Base-by-base conservation (phyloP, 2,888 invertebrate genomes). In the Masnerella sp. region DNA sequence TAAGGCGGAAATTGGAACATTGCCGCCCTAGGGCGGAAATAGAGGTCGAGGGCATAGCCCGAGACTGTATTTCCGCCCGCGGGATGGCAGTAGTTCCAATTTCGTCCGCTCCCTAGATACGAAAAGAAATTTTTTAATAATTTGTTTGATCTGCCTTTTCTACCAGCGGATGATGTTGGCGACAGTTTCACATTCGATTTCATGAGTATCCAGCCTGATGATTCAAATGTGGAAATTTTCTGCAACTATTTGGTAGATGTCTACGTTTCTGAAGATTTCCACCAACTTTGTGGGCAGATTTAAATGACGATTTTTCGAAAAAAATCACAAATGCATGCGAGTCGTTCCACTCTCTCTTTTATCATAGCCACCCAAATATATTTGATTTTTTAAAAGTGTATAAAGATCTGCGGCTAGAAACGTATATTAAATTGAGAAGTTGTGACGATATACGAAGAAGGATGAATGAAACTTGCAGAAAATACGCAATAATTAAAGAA, bases 191-290 rank as follows among this genome's bases (percentile, higher is more conserved):
- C 32, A 3, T 32, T 32, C 32, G 32, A 32, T n/a, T 32, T 32
- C 3, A 32, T 32, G 32, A 3, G 11, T 11, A 9, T 2, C 32
- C 9, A 32, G 11, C 32, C 32, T 11, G 9, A 32, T 30, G n/a
- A 30, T 32, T n/a, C 32, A 11, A 32, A 32, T 11, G 18, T 49
- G 0, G 49, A 49, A 7, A 11, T 2, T 2, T 49, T 49, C 11
- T 49, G 49, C 8, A 32, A 49, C n/a, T 49, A 49, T 32, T 11
- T 49, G 18, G 32, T 32, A 8, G 25, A 45, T 14, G 8, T 2
- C 2, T 45, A 45, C 28, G 28, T 45, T 45, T 5, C 28, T 2
- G 45, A 49, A 8, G 49, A 49, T 49, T 49, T 17, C 49, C 49
- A 32, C 49, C 17, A 9, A 5, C 9, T 17, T n/a, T 49, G 32